Percentiles rank a stretch among this genome's conserved stretches.
Evolutionary conservation across 2,888 invertebrate species (phyloP).

Genomic region (Ethmia dodecea): DNA sequence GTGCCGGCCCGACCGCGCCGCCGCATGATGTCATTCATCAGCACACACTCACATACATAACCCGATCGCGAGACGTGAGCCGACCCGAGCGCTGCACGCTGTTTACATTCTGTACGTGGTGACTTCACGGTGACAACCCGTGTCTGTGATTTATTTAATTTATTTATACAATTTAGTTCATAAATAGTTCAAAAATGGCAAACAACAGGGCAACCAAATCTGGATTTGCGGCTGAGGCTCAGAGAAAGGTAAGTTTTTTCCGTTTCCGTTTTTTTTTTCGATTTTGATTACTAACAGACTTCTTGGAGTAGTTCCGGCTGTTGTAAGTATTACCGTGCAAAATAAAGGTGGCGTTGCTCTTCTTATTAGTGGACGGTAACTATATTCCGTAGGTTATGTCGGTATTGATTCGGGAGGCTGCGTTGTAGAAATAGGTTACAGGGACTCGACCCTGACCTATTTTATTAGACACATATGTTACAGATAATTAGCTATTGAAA

Average conservation of each 20-base stretch:
- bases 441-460: constrained; percentile 67
- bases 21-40: constrained; percentile 72
- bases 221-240: constrained; percentile 97
- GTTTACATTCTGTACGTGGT: constrained; percentile 70
- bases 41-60: constrained; percentile 66
- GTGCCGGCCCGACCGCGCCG: constrained; percentile 30
- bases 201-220: constrained; percentile 91
- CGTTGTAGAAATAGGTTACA: constrained; percentile 54
- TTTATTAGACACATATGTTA: constrained; percentile 28
- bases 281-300: background rate
- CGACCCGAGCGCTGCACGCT: constrained; percentile 45
- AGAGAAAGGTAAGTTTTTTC: constrained; percentile 87
- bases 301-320: too few relatives aligned
- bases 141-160: constrained; percentile 59
- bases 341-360: background rate
- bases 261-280: too few relatives aligned
- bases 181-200: constrained; percentile 79
- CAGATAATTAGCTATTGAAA: too few relatives aligned
- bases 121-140: constrained; percentile 56
- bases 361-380: too few relatives aligned
- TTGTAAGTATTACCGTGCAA: background rate
- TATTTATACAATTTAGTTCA: constrained; percentile 41
- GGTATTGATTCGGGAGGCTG: constrained; percentile 68
- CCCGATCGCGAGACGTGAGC: constrained; percentile 28
- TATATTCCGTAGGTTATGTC: too few relatives aligned